phyloP scores from a whole-genome alignment of 2,797 vertebrate genomes.

The Trichosurus vulpecula region DNA sequence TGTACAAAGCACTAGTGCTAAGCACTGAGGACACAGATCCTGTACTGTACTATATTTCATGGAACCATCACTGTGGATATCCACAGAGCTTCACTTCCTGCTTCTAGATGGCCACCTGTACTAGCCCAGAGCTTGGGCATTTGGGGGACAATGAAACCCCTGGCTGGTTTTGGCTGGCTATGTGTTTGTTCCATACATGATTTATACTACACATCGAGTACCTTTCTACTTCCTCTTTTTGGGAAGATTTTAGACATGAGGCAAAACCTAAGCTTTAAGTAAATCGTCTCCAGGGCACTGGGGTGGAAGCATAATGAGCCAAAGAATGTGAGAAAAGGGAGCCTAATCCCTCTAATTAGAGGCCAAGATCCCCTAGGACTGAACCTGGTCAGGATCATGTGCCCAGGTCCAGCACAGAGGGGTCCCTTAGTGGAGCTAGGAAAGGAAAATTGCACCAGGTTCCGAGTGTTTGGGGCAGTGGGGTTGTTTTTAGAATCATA shows the following conservation, averaged over 20 bases:
- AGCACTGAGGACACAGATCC: background rate
- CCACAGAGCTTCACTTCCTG: background rate
- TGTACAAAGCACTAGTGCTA: background rate
- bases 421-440: background rate
- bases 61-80: background rate
- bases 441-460: background rate
- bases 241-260: background rate
- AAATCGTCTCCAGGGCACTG: background rate
- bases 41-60: background rate
- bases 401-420: background rate
- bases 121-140: background rate
- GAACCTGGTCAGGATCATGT: background rate
- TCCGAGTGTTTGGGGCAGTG: background rate
- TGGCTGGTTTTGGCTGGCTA: background rate
- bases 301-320: background rate
- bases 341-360: background rate
- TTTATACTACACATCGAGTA: background rate
- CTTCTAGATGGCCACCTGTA: background rate
- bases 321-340: background rate
- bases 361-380: background rate
- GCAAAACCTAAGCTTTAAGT: background rate
- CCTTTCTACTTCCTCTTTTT: background rate
- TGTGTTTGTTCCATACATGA: background rate
- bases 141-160: background rate
- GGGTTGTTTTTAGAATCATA: background rate